Conservation (phyloP, 1,140 invertebrate genomes). For the Schlechtendalia chinensis region DNA sequence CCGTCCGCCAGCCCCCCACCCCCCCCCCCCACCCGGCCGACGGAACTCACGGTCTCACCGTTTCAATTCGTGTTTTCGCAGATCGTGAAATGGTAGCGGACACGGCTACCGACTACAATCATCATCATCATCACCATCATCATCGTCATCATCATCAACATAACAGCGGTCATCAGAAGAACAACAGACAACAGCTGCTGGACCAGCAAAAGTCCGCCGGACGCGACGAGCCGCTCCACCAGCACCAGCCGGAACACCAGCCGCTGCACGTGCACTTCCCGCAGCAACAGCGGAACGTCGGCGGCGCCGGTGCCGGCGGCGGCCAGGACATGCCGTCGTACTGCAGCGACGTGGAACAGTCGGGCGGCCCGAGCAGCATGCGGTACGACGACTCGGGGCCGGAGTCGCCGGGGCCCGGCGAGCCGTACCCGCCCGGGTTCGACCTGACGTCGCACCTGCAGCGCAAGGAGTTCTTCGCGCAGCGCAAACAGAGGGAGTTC, state of each 20-base stretch:
- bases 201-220: slow-evolving; percentile 8
- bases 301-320: neutral
- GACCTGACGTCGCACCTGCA: slow-evolving; percentile 60
- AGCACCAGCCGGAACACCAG: slow-evolving; percentile 9
- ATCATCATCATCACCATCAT: slow-evolving; percentile 46
- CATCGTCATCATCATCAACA: slow-evolving; percentile 49
- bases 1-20: too few species aligned
- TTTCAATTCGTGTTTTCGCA: neutral
- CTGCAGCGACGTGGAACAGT: slow-evolving; percentile 54
- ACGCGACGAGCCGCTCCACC: neutral
- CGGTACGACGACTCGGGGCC: slow-evolving; percentile 52
- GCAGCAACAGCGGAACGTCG: slow-evolving; percentile 50
- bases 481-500: slow-evolving; percentile 91
- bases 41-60: too few species aligned
- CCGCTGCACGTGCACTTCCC: neutral
- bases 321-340: slow-evolving; percentile 51
- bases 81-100: slow-evolving; percentile 42
- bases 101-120: neutral
- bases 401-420: slow-evolving; percentile 51
- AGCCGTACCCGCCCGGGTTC: slow-evolving; percentile 56
- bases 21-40: too few species aligned
- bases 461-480: slow-evolving; percentile 76
- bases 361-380: slow-evolving; percentile 52
- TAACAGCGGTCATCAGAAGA: neutral
- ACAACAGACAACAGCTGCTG: neutral